Percentiles rank a stretch among this genome's conserved stretches.
Conservation (phyloP, 1,140 invertebrate species). For the Elymnias hypermnestra region DNA sequence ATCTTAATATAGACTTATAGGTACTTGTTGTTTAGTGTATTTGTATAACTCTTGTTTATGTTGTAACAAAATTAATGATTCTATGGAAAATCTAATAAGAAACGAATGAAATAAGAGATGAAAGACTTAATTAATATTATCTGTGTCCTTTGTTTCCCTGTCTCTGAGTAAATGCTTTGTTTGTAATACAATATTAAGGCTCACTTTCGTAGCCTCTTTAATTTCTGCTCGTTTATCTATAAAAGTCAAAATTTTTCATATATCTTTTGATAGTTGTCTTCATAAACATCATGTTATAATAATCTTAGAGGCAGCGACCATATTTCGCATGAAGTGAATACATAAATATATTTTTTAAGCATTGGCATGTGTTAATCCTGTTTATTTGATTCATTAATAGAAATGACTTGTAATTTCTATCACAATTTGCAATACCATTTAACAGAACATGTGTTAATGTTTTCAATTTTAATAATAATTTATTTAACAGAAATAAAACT, state of each 20-base stretch:
- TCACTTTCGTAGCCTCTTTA: not conserved
- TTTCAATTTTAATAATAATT: too few species aligned
- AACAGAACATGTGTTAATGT: too few species aligned
- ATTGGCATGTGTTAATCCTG: too few species aligned
- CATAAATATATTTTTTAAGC: not conserved
- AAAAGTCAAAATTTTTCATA: too few species aligned
- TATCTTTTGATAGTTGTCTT: too few species aligned
- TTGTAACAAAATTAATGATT: constrained; percentile 5
- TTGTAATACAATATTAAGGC: not conserved
- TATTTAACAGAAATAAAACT: too few species aligned
- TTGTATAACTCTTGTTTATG: not conserved
- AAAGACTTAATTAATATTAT: constrained; percentile 55
- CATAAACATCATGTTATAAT: too few species aligned
- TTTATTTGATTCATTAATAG: too few species aligned
- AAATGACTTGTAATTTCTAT: too few species aligned
- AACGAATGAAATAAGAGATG: constrained; percentile 37
- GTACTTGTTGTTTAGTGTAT: constrained; percentile 3
- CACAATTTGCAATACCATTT: too few species aligned
- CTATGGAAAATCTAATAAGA: constrained; percentile 10
- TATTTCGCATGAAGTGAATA: not conserved
- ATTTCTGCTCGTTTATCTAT: too few species aligned
- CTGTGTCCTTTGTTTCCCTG: constrained; percentile 10
- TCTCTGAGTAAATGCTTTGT: not conserved
- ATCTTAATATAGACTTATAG: constrained; percentile 10
- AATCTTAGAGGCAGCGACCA: not conserved